Base-by-base conservation (phyloP, 1,140 invertebrate species). In the Anthonomus grandis region DNA sequence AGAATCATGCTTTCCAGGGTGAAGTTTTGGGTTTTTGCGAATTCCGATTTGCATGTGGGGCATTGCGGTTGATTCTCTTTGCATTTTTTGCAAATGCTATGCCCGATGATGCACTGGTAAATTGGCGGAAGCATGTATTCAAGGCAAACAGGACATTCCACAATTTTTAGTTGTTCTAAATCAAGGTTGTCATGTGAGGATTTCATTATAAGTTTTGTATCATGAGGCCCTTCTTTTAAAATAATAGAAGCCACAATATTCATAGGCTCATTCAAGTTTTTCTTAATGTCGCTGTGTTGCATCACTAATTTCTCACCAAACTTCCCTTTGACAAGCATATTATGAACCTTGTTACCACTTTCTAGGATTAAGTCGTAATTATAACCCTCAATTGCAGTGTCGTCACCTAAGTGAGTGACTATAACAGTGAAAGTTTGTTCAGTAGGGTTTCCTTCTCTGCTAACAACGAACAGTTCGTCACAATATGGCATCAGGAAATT, bases 101-200 rank as follows among this genome's bases (percentile, higher is more conserved):
- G 89, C 3, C 89, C 89, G 63, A 81, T 83, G 60, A 86, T 81
- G 68, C 89, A 91, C 70, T 90, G 86, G 46, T 74, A 77, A 60
- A 83, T 86, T 6, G 89, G 89, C 36, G 86, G 83, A 13, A 84
- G 75, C 71, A 90, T 86, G 67, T 84, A 85, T 62, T 91, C 86
- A 68, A 89, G 77, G 66, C 89, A 91, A 18, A 60, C 52, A 6
- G 38, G 38, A 31, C 50, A 53, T 17, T 53, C 50, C 21, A 54
- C 3, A 9, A 42, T 21, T 37, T 38, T 38, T 4, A 38, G 36
- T n/a, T 38, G 36, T 38, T 38, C 36, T 13, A 4, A 38, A 38
- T 38, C n/a, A 38, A 38, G 36, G 4, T n/a, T 17, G n/a, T 4
- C 4, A 6, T 38, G 12, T 38, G 4, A n/a, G 6, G 27, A 8